phyloP scores from a whole-genome alignment of 2,888 invertebrate species.

The Tenthredo amoena region DNA sequence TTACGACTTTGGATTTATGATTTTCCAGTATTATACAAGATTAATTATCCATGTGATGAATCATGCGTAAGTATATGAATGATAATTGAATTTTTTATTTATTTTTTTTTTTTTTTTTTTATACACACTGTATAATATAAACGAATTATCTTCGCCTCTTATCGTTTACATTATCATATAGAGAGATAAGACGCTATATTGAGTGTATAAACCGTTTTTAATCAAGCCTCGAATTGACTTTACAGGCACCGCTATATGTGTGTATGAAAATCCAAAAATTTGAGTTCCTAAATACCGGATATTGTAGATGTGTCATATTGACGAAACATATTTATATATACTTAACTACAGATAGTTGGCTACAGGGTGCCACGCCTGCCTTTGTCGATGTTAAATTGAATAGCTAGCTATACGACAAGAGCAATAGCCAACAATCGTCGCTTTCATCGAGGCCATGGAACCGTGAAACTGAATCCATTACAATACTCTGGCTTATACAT shows the following conservation, averaged over 20 bases:
- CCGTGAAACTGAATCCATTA: constrained; percentile 51
- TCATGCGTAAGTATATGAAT: neutral
- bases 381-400: constrained; percentile 49
- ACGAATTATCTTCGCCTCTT: neutral
- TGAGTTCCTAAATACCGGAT: neutral
- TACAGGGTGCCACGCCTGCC: constrained; percentile 31
- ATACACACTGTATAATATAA: neutral
- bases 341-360: neutral
- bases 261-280: neutral
- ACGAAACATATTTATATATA: neutral
- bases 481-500: neutral
- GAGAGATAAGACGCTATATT: neutral
- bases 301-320: neutral
- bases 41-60: no score
- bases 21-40: no score
- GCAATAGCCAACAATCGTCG: constrained; percentile 2
- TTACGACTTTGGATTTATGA: no score
- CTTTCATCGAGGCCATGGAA: constrained; percentile 47
- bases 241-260: neutral
- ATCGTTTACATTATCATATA: neutral
- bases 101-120: neutral
- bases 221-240: neutral
- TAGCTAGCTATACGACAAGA: neutral
- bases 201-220: neutral
- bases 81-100: neutral